A percentile compares a stretch with the other conserved stretches of the same genome.
phyloP scores from a whole-genome alignment of 2,797 vertebrate genomes.

The Coregonus suidteri region DNA sequence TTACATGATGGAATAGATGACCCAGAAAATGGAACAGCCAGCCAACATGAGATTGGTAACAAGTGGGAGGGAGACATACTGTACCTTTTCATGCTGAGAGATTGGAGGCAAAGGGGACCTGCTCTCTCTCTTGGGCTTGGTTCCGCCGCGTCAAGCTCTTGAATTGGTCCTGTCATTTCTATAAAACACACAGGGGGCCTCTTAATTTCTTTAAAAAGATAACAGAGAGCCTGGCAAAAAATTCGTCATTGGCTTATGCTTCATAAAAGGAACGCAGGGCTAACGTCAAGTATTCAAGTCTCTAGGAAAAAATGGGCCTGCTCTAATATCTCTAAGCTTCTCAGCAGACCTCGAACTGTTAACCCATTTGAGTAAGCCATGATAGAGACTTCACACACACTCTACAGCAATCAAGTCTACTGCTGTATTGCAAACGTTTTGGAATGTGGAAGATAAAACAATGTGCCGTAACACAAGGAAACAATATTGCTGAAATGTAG shows the following conservation, averaged over 20 bases:
- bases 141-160: slow-evolving; percentile 81
- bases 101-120: slow-evolving; percentile 67
- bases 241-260: background rate
- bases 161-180: slow-evolving; percentile 84
- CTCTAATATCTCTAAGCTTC: background rate
- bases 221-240: background rate
- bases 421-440: too few species aligned
- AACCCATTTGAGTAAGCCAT: too few species aligned
- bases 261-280: background rate
- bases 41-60: background rate
- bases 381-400: too few species aligned
- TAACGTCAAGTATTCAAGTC: background rate
- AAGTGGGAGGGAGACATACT: background rate
- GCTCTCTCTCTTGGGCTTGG: slow-evolving; percentile 67
- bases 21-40: background rate
- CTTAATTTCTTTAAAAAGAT: too few species aligned
- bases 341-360: too few species aligned
- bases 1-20: background rate
- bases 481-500: too few species aligned
- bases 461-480: too few species aligned
- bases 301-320: background rate
- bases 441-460: too few species aligned
- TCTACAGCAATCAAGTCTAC: too few species aligned
- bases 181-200: slow-evolving; percentile 25
- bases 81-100: slow-evolving; percentile 77